phyloP scores from a whole-genome alignment of 2,797 vertebrate genomes.

The Streptopelia turtur region DNA sequence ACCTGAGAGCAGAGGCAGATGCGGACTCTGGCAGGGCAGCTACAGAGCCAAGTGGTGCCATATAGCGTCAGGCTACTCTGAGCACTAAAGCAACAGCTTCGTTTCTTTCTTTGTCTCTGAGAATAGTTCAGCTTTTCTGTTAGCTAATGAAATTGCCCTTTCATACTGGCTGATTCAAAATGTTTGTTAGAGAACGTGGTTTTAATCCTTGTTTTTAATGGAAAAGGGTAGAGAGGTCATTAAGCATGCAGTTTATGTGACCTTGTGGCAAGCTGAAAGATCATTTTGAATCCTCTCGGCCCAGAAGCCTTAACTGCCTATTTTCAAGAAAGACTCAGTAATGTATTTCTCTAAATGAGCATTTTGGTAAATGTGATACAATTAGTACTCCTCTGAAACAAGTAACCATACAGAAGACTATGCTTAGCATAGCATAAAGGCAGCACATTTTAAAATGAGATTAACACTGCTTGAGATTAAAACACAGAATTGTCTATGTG shows the following conservation, averaged over 20 bases:
- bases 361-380: background rate
- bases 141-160: conserved; percentile 17
- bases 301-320: conserved; percentile 49
- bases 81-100: background rate
- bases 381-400: conserved; percentile 11
- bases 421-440: background rate
- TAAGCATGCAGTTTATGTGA: background rate
- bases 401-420: background rate
- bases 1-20: background rate
- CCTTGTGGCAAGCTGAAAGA: conserved; percentile 16
- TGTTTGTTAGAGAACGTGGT: background rate
- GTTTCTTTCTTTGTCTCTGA: background rate
- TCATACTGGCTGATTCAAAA: background rate
- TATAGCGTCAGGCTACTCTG: background rate
- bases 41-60: background rate
- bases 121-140: background rate
- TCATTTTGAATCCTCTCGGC: background rate
- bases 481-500: background rate
- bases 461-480: conserved; percentile 10
- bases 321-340: conserved; percentile 37
- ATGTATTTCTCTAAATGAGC: background rate
- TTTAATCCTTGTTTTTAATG: conserved; percentile 25
- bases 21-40: background rate
- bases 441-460: background rate
- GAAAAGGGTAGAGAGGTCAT: conserved; percentile 12